Base-by-base conservation (phyloP, 2,888 invertebrate genomes). In the Drosophila longiperda region DNA sequence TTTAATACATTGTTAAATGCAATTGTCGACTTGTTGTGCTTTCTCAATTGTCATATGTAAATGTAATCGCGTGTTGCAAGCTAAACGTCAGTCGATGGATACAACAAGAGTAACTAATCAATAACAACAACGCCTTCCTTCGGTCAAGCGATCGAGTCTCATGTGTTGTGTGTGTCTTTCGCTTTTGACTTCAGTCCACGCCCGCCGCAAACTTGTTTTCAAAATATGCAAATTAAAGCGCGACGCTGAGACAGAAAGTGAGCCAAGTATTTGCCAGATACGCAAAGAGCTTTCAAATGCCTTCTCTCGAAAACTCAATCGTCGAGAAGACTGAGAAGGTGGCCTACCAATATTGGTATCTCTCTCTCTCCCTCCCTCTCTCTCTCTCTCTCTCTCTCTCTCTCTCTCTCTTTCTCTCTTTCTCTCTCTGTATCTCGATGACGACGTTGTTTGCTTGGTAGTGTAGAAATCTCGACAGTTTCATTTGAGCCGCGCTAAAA, bases 401-500 rank as follows among this genome's bases (percentile, higher is more conserved):
- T 59, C 73, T 29, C 29, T 49, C 3, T 49, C 17, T 48, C 2
- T 23, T 2, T 48, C 8, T 17, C 17, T 54, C 20, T 34, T 15
- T 68, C 83, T 64, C 52, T 60, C 78, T 53, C 8, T 55, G 1
- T 55, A 12, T 20, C 15, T 20, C 9, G 60, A 76, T 65, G 72
- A 57, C 80, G 75, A 58, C 73, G 66, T 77, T 71, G 66, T 62
- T 80, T 62, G 81, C 63, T 65, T 83, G 83, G 57, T 67, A 64
- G 65, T 60, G 66, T 78, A 75, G 74, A 80, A 87, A 89, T 89
- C 87, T 79, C 78, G 73, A 89, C 91, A 91, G 91, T 91, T 92
- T 87, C 85, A 92, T 90, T 90, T 91, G 90, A 92, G 92, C 90
- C 92, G 92, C 91, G 92, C 89, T 91, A 89, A 88, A 91, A 91